Evolutionary conservation across 2,888 invertebrate species (phyloP).

Genomic region (Drosophila mulleri): DNA sequence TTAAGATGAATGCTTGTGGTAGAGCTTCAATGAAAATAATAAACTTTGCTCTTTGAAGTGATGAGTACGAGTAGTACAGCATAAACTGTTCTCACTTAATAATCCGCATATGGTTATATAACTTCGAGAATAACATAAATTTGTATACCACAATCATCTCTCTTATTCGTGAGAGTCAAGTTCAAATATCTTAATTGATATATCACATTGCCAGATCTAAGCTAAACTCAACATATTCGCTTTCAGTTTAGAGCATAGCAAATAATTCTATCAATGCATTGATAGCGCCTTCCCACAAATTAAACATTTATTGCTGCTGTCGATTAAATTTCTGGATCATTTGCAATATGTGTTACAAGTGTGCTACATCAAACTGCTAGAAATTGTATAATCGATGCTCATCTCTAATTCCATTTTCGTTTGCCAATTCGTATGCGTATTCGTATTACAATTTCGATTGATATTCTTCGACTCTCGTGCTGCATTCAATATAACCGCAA

Average conservation of each 20-base stretch:
- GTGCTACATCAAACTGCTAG: background rate
- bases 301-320: background rate
- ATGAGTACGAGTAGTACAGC: background rate
- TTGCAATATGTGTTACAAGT: slow-evolving; percentile 18
- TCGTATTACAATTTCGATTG: slow-evolving; percentile 38
- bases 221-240: background rate
- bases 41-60: background rate
- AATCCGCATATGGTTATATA: too few relatives aligned
- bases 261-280: background rate
- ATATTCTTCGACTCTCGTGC: slow-evolving; percentile 47
- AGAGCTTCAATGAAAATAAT: background rate
- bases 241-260: background rate
- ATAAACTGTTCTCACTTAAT: background rate
- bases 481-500: slow-evolving; percentile 60
- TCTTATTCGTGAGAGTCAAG: background rate
- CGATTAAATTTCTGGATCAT: slow-evolving; percentile 24
- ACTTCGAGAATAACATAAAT: background rate
- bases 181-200: background rate
- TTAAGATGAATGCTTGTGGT: too few relatives aligned
- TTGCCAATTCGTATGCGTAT: slow-evolving; percentile 14
- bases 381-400: slow-evolving; percentile 15
- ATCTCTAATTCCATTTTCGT: slow-evolving; percentile 29
- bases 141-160: background rate
- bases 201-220: background rate
- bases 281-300: background rate